Conservation (phyloP, 2,888 invertebrate genomes). For the Leptura quadrifasciata region DNA sequence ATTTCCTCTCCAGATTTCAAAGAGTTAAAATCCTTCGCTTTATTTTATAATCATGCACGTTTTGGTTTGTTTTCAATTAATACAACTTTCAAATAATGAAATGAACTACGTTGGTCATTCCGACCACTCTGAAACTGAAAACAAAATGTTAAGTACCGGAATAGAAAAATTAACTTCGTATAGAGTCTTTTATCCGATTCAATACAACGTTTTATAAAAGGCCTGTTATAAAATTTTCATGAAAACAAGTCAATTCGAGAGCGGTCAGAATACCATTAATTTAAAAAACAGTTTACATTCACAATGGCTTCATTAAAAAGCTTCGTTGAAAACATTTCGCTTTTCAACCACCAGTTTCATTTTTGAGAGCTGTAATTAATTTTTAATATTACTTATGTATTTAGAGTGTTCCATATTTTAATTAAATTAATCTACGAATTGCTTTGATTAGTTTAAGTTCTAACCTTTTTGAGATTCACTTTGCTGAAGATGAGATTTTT, state of each 20-base stretch:
- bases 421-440: not conserved
- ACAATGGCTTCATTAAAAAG: constrained; percentile 9
- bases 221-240: constrained; percentile 52
- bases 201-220: constrained; percentile 51
- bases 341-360: constrained; percentile 19
- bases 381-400: constrained; percentile 1
- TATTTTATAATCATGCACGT: not conserved
- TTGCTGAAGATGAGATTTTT: no score
- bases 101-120: constrained; percentile 40
- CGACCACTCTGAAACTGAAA: constrained; percentile 61
- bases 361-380: constrained; percentile 14
- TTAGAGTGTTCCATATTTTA: not conserved
- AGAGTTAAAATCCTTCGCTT: constrained; percentile 16
- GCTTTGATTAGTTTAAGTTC: not conserved
- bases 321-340: constrained; percentile 13
- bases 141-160: constrained; percentile 59
- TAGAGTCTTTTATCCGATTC: constrained; percentile 58
- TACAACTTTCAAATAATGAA: constrained; percentile 26
- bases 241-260: constrained; percentile 53
- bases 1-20: constrained; percentile 1
- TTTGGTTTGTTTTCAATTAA: constrained; percentile 25
- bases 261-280: constrained; percentile 54
- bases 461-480: no score
- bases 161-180: constrained; percentile 51
- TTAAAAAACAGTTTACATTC: constrained; percentile 59